These are phyloP conservation scores for Tethya wilhelma DNA, from an alignment of 37 sponge, comb jelly and placozoan species.

Conservation along the genomic window DNA sequence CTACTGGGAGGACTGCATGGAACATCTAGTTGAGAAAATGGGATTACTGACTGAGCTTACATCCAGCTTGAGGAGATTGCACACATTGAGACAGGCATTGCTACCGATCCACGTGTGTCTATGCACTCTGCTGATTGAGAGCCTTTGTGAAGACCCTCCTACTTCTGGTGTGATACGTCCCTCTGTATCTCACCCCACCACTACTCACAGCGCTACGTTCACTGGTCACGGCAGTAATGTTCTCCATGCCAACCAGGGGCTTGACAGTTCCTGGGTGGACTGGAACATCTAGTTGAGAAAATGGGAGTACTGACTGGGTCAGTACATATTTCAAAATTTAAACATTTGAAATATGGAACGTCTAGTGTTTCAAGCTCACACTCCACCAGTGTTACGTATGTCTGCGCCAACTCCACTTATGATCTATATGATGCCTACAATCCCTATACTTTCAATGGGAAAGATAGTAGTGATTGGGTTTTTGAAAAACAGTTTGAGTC, in stretches of 20 bases:
- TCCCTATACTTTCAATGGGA: slow-evolving; percentile 47
- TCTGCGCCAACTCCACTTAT: neutral
- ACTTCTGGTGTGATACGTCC: neutral
- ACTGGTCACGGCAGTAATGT: neutral
- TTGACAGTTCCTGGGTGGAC: neutral
- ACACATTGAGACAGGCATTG: too few relatives aligned
- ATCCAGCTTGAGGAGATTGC: too few relatives aligned
- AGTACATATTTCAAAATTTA: too few relatives aligned
- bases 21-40: too few relatives aligned
- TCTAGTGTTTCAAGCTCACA: neutral
- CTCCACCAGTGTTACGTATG: too few relatives aligned
- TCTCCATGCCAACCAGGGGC: neutral
- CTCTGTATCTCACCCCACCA: neutral
- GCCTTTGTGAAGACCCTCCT: too few relatives aligned
- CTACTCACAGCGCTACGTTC: neutral
- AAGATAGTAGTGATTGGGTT: slow-evolving; percentile 15
- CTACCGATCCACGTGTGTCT: too few relatives aligned
- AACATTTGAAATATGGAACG: too few relatives aligned
- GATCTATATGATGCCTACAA: slow-evolving; percentile 33
- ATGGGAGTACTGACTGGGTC: too few relatives aligned
- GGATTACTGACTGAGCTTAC: too few relatives aligned
- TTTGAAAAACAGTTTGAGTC: slow-evolving; percentile 60
- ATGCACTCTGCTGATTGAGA: too few relatives aligned
- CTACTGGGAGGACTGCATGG: neutral
- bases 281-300: too few relatives aligned